Evolutionary conservation across 2,797 vertebrate species (phyloP).

Genomic region (Halcyon leucocephala): DNA sequence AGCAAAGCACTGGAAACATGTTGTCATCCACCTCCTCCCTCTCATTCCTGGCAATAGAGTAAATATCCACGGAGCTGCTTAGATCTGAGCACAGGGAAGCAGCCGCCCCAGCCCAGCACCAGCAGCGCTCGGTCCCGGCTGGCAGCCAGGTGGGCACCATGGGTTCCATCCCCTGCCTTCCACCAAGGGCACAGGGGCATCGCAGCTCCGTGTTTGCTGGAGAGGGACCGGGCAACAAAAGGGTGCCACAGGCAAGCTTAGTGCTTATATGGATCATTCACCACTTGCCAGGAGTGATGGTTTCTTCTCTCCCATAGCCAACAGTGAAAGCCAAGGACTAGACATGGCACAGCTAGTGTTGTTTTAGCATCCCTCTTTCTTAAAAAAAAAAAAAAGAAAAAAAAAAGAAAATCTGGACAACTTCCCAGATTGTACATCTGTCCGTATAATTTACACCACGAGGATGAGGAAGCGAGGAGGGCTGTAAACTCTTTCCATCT

Average conservation of each 20-base stretch:
- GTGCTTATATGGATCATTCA: background rate
- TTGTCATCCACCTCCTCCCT: constrained; percentile 36
- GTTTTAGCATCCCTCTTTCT: constrained; percentile 40
- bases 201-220: background rate
- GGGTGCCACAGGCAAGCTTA: background rate
- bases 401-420: constrained; percentile 28
- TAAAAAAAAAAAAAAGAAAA: background rate
- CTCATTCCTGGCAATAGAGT: constrained; percentile 26
- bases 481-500: constrained; percentile 72
- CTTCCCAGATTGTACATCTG: constrained; percentile 70
- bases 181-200: accelerated
- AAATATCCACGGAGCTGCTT: constrained; percentile 8
- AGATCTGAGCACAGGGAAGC: background rate
- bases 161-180: background rate
- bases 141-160: background rate
- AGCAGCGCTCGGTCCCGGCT: accelerated
- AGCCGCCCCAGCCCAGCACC: background rate
- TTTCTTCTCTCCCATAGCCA: background rate
- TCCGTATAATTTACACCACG: constrained; percentile 68
- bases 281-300: background rate
- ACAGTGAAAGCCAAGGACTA: background rate
- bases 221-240: background rate
- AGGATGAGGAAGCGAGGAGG: constrained; percentile 70
- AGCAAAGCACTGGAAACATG: constrained; percentile 55
- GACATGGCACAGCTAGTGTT: constrained; percentile 43